phyloP scores from a whole-genome alignment of 37 sponge, comb jelly and placozoan species.

The Ephydatia muelleri region DNA sequence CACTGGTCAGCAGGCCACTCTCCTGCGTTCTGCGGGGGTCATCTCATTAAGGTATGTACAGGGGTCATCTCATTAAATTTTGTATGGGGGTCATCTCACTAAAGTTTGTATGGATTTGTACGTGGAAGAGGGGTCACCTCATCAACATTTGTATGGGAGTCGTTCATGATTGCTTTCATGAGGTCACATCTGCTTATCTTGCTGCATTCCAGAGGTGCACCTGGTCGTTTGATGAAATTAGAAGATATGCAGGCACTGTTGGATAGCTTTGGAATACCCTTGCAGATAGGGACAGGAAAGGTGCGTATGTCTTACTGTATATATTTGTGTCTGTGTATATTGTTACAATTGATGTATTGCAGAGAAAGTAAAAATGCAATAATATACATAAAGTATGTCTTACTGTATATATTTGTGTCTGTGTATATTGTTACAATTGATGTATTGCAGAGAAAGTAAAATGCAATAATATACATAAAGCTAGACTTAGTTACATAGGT shows the following conservation, averaged over 20 bases:
- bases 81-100: too few relatives aligned
- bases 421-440: too few relatives aligned
- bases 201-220: constrained; percentile 39
- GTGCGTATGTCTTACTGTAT: too few relatives aligned
- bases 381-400: too few relatives aligned
- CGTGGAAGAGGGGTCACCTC: too few relatives aligned
- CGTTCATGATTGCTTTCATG: background rate
- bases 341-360: too few relatives aligned
- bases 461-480: too few relatives aligned
- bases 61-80: background rate
- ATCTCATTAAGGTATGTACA: constrained; percentile 52
- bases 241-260: constrained; percentile 49
- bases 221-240: constrained; percentile 56
- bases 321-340: too few relatives aligned
- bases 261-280: constrained; percentile 64
- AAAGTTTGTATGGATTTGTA: too few relatives aligned
- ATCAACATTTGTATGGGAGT: background rate
- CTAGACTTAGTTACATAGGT: background rate
- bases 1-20: constrained; percentile 69
- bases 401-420: too few relatives aligned
- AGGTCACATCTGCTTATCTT: background rate
- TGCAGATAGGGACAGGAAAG: constrained; percentile 32
- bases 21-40: constrained; percentile 60
- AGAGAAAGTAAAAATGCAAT: background rate
- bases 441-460: too few relatives aligned